phyloP scores from a whole-genome alignment of 2,888 invertebrate species.

The Melangyna quadrimaculata region DNA sequence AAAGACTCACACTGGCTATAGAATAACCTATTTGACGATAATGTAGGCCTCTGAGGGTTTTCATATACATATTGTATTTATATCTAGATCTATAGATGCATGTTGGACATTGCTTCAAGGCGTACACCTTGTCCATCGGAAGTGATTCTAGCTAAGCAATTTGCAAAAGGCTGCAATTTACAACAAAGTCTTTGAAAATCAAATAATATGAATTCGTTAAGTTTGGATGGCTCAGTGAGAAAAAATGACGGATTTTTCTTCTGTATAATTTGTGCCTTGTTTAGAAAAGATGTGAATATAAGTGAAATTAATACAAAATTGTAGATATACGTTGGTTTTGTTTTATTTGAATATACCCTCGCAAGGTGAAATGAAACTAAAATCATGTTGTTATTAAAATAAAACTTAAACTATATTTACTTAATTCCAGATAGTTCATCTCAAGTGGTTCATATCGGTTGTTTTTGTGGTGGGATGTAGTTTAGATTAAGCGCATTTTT shows the following conservation, averaged over 20 bases:
- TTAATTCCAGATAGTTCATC: no score
- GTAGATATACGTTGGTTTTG: no score
- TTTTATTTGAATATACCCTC: no score
- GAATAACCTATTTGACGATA: constrained; percentile 41
- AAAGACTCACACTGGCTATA: background rate
- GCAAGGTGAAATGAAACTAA: no score
- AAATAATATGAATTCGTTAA: constrained; percentile 34
- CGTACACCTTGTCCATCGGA: constrained; percentile 37
- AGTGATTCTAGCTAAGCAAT: constrained; percentile 1
- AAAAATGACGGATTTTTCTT: background rate
- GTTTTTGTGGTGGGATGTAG: no score
- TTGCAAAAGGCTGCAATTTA: background rate
- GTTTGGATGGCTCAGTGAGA: background rate
- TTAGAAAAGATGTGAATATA: background rate
- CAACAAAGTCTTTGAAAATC: constrained; percentile 1
- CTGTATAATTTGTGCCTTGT: constrained; percentile 19
- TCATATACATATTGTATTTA: background rate
- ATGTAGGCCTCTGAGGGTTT: constrained; percentile 22
- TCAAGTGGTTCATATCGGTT: no score
- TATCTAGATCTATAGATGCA: background rate
- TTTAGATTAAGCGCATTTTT: no score
- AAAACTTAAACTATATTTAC: no score
- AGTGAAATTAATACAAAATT: constrained; percentile 3
- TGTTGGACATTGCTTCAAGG: constrained; percentile 20
- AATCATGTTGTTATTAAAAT: no score